phyloP scores from a whole-genome alignment of 2,113 vertebrate genomes.

The Numenius arquata region DNA sequence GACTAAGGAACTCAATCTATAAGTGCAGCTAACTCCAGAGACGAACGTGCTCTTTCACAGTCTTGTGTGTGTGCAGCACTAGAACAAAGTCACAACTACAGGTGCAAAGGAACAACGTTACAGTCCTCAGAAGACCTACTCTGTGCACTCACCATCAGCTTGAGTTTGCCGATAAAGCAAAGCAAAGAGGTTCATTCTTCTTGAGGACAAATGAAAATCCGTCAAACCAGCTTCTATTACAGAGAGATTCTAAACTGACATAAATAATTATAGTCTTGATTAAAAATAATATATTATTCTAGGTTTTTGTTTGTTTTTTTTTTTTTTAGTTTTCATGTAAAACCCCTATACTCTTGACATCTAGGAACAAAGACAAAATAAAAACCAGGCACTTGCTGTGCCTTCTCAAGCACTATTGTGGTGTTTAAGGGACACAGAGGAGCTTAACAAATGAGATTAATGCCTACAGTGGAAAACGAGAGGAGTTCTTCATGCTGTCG shows the following conservation, averaged over 20 bases:
- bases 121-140: background rate
- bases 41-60: constrained; percentile 3
- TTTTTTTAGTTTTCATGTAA: constrained; percentile 64
- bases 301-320: constrained; percentile 26
- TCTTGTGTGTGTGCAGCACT: background rate
- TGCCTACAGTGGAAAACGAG: background rate
- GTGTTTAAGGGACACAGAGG: constrained; percentile 50
- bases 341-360: constrained; percentile 59
- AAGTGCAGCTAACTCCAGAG: constrained; percentile 40
- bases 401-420: constrained; percentile 52
- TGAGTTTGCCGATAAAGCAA: background rate
- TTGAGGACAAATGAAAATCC: background rate
- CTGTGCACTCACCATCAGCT: background rate
- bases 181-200: constrained; percentile 19
- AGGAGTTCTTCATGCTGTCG: constrained; percentile 71
- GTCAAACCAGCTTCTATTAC: constrained; percentile 11
- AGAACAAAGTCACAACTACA: constrained; percentile 8
- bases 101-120: background rate
- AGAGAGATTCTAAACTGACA: constrained; percentile 55
- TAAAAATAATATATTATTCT: constrained; percentile 74
- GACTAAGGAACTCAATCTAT: background rate
- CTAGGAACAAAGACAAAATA: constrained; percentile 68
- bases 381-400: constrained; percentile 59
- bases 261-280: constrained; percentile 69
- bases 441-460: constrained; percentile 7